Evolutionary conservation across 2,797 vertebrate species (phyloP).

Genomic region (Cryptoblepharus egeriae): DNA sequence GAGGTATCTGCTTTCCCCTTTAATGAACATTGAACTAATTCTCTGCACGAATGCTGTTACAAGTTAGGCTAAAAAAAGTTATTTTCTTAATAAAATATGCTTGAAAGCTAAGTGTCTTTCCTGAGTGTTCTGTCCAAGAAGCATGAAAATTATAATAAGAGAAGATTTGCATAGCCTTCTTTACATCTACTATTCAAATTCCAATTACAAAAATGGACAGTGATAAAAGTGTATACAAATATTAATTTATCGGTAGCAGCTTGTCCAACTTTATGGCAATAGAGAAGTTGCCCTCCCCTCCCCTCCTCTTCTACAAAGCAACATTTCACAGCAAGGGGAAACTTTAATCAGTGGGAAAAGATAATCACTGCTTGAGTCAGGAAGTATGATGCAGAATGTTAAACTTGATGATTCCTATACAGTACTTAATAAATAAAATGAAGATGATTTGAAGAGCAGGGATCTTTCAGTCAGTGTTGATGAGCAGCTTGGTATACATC

Average conservation of each 20-base stretch:
- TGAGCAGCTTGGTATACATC: neutral
- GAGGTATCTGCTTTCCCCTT: conserved; percentile 29
- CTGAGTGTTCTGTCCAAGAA: conserved; percentile 64
- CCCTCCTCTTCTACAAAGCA: conserved; percentile 4
- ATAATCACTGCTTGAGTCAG: conserved; percentile 18
- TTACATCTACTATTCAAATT: conserved; percentile 65
- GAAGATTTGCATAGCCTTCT: conserved; percentile 68
- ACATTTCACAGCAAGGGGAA: conserved; percentile 23
- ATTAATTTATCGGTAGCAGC: conserved; percentile 52
- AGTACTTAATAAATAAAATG: conserved; percentile 18
- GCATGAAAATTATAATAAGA: conserved; percentile 71
- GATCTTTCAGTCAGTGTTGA: conserved; percentile 15
- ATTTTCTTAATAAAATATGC: conserved; percentile 65
- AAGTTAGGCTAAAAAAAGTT: conserved; percentile 60
- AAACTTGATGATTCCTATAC: neutral
- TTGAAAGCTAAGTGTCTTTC: conserved; percentile 59
- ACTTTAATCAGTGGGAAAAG: conserved; percentile 37
- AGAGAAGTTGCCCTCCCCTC: conserved; percentile 20
- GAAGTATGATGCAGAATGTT: conserved; percentile 5
- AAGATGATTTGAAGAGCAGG: neutral
- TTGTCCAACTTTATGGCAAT: conserved; percentile 53
- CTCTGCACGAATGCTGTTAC: conserved; percentile 39
- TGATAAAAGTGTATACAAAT: conserved; percentile 63
- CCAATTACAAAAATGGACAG: conserved; percentile 61
- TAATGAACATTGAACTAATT: conserved; percentile 47